Evolutionary conservation across 2,113 vertebrate genomes (phyloP).

Genomic region (Vidua chalybeata): DNA sequence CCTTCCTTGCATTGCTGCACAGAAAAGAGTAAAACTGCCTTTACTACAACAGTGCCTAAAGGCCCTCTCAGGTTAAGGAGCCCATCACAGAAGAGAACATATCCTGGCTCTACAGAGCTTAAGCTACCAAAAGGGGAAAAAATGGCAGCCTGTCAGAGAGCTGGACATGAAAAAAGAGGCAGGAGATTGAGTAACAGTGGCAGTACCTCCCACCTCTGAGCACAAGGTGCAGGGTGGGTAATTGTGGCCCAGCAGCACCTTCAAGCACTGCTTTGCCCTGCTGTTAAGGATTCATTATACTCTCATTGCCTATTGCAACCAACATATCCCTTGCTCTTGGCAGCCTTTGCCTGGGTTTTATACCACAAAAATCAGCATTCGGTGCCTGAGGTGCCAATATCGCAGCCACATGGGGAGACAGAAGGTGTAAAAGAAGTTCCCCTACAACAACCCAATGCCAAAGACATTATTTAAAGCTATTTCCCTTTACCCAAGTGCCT

Average conservation of each 20-base stretch:
- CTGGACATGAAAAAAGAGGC: neutral
- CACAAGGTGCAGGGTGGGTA: rapidly evolving
- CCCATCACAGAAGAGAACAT: neutral
- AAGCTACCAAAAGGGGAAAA: neutral
- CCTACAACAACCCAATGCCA: neutral
- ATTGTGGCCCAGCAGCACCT: neutral
- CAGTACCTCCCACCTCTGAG: neutral
- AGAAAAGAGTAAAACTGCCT: neutral
- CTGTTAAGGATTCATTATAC: neutral
- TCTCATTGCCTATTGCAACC: neutral
- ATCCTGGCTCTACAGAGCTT: neutral
- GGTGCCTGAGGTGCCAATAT: neutral
- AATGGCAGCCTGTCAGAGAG: neutral
- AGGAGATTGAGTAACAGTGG: neutral
- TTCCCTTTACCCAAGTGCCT: neutral
- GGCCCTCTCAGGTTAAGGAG: neutral
- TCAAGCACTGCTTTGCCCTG: neutral
- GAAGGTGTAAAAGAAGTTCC: neutral
- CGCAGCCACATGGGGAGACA: neutral
- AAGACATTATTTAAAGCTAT: neutral
- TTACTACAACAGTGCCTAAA: neutral
- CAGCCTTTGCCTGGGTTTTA: neutral
- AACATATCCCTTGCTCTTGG: neutral
- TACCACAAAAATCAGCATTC: neutral
- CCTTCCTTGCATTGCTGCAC: rapidly evolving